Evolutionary conservation across 2,113 vertebrate species (phyloP).

Genomic region (Dicentrarchus labrax): DNA sequence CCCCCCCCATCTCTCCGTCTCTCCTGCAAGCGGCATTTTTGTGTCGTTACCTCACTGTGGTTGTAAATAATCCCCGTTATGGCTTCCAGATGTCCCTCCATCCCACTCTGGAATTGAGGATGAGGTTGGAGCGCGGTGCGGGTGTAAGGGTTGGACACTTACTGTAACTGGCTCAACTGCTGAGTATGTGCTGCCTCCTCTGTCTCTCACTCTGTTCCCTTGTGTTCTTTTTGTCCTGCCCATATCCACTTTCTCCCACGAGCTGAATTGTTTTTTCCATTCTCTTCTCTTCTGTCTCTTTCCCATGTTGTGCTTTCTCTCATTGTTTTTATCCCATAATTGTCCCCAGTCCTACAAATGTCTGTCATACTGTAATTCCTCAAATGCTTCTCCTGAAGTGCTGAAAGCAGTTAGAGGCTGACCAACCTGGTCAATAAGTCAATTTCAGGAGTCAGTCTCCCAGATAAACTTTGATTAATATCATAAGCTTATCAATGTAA

Average conservation of each 20-base stretch:
- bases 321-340: not conserved
- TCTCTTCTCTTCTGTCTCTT: not conserved
- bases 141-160: constrained; percentile 69
- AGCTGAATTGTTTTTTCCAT: constrained; percentile 22
- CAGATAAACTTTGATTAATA: not conserved
- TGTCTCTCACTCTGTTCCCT: not conserved
- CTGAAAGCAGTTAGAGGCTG: not conserved
- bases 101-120: constrained; percentile 62
- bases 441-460: not conserved
- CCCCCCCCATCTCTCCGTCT: constrained; percentile 32
- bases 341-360: not conserved
- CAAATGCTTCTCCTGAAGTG: not conserved
- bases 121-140: constrained; percentile 52
- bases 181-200: constrained; percentile 25
- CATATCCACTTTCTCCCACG: constrained; percentile 13
- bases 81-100: constrained; percentile 85
- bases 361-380: not conserved
- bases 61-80: constrained; percentile 85
- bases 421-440: not conserved
- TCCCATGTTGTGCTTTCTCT: not conserved
- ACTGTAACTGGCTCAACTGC: constrained; percentile 66
- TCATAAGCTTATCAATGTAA: not conserved
- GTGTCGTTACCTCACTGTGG: constrained; percentile 82
- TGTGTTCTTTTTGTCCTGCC: not conserved
- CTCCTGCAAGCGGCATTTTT: constrained; percentile 82